Base-by-base conservation (phyloP, 2,888 invertebrate genomes). In the Ametastegia equiseti region DNA sequence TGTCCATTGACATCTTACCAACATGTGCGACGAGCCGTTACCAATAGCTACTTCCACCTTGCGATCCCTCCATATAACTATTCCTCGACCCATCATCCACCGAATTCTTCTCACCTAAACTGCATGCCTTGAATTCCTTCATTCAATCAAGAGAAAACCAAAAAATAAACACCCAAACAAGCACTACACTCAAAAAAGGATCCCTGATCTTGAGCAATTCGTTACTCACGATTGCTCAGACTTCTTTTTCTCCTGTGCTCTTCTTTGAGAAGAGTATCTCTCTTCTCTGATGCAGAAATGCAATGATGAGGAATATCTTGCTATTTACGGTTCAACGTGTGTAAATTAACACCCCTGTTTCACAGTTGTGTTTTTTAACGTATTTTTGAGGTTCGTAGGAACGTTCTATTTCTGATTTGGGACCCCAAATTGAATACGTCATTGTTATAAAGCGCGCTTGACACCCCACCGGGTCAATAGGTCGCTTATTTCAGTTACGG, bases 1-100 rank as follows among this genome's bases (percentile, higher is more conserved):
- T 90, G 90, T 90, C 90, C 87, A 82, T 84, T 87, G 86, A 87
- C 87, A 89, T 90, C 87, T 88, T 85, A 83, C 80, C 83, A 84
- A 87, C 88, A 85, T 86, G 88, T 88, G 87, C 89, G 65, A 36
- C 50, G 77, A 77, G 78, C 39, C 81, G 81, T 77, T 65, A 27
- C 60, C 75, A 33, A 19, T 13, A n/a, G 50, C 63, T n/a, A 63
- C 42, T 78, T 78, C 78, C 78, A 78, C 78, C 78, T 78, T 78
- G 78, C 78, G 57, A 71, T 71, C 33, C 42, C 27, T n/a, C 11
- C 50, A 1, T n/a, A 27, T 30, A 23, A 11, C 23, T 33, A 33
- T 75, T 36, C 71, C 71, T 23, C 39, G 9, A 2, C 69, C n/a
- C n/a, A n/a, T n/a, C n/a, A n/a, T n/a, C n/a, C n/a, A n/a, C n/a